Base-by-base conservation (phyloP, 1,140 invertebrate genomes). In the Periplaneta americana region DNA sequence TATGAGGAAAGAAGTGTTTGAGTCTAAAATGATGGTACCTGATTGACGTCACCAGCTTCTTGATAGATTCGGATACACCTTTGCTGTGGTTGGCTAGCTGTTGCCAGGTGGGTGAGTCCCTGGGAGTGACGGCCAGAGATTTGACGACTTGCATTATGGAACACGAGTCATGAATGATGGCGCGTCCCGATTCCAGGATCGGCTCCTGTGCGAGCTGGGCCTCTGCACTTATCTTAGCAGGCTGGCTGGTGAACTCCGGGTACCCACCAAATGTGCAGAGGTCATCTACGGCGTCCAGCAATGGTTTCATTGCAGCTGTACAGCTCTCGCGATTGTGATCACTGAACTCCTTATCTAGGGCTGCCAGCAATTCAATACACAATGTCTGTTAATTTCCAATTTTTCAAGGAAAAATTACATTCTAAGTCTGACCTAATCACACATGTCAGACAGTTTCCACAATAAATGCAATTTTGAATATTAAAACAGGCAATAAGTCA, bases 61-160 rank as follows among this genome's bases (percentile, higher is more conserved):
- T 99, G 84, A 99, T 99, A 0, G 97, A 96, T 86, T 99, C 98
- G 22, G 97, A 98, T 0, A 99, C 97, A 84, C 93, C 94, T 87
- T 98, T 98, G 85, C 97, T 98, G 87, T 98, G 96, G 84, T 93
- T 94, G 0, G 98, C 97, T 78, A 99, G 91, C 66, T 94, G 90
- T 86, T 98, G 97, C 97, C 98, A 99, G 6, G 96, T 96, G 4
- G 95, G 92, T 1, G 97, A 96, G 90, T 99, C 98, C 83, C 95
- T 94, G 0, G 97, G 96, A 82, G 95, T 94, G 0, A 98, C 92
- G 3, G 96, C 96, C 34, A 99, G 88, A 80, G 93, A 95, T 87
- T 98, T 98, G 0, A 98, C 97, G 1, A 97, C 93, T 84, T 94
- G 92, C 39, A 99, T 94, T 94, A 99, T 98, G 17, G 94, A 92